A percentile compares a stretch with the other conserved stretches of the same genome.
phyloP scores from a whole-genome alignment of 2,888 invertebrate genomes.

The Patella ulyssiponensis region DNA sequence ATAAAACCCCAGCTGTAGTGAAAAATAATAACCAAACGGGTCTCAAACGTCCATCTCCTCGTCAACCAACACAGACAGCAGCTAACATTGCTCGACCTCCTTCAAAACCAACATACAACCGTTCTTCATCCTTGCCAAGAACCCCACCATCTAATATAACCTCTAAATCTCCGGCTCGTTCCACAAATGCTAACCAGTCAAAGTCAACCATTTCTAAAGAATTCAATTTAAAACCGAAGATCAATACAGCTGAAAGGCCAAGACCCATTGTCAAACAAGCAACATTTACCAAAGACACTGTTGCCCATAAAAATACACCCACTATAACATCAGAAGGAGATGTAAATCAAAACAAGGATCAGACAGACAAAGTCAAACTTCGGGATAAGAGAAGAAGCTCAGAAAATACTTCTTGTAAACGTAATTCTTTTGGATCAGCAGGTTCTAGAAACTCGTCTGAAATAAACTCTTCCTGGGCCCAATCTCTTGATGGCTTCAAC shows the following conservation, averaged over 20 bases:
- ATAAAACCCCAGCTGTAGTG: constrained; percentile 19
- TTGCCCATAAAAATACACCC: constrained; percentile 51
- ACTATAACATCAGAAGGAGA: constrained; percentile 28
- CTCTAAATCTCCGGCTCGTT: constrained; percentile 7
- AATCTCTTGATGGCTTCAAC: constrained; percentile 53
- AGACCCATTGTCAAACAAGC: constrained; percentile 82
- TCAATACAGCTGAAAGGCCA: constrained; percentile 45
- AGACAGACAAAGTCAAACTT: constrained; percentile 10
- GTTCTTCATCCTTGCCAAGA: constrained; percentile 40
- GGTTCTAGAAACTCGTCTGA: constrained; percentile 32
- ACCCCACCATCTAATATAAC: constrained; percentile 54
- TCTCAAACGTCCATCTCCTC: not conserved
- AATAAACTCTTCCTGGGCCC: constrained; percentile 44
- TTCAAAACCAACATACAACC: not conserved
- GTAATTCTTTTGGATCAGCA: constrained; percentile 27
- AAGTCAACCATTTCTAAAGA: not conserved
- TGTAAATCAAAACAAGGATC: constrained; percentile 23
- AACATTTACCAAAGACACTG: constrained; percentile 89
- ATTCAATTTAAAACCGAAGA: not conserved
- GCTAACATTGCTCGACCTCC: not conserved
- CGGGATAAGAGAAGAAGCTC: constrained; percentile 31
- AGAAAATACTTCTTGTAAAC: constrained; percentile 17
- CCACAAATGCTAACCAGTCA: not conserved
- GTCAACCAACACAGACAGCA: not conserved
- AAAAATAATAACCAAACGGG: not conserved